These are phyloP conservation scores for Aythya baeri DNA, from an alignment of 2,113 vertebrate genomes.

Conservation along the genomic window DNA sequence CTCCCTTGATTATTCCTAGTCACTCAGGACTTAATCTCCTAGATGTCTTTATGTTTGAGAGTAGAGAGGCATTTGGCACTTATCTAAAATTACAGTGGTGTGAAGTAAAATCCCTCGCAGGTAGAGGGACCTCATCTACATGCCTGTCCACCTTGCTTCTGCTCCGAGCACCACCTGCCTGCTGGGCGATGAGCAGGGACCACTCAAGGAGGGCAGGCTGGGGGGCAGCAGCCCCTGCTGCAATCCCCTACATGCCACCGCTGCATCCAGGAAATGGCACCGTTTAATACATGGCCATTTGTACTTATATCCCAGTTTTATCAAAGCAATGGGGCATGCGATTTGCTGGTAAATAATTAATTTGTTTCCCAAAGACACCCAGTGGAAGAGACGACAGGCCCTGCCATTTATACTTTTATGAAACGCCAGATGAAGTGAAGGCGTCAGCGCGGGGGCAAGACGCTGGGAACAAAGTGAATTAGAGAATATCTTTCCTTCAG, in stretches of 20 bases:
- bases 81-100: slow-evolving; percentile 74
- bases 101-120: slow-evolving; percentile 58
- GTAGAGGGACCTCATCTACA: slow-evolving; percentile 56
- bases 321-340: slow-evolving; percentile 38
- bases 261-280: neutral
- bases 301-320: slow-evolving; percentile 63
- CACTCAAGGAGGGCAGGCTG: rapidly evolving
- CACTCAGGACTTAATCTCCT: slow-evolving; percentile 55
- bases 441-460: slow-evolving; percentile 24
- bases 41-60: slow-evolving; percentile 34
- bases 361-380: slow-evolving; percentile 37
- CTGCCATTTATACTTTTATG: slow-evolving; percentile 49
- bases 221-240: neutral
- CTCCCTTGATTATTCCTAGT: slow-evolving; percentile 50
- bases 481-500: slow-evolving; percentile 89
- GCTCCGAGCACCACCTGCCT: neutral
- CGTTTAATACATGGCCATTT: slow-evolving; percentile 39
- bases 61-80: slow-evolving; percentile 52
- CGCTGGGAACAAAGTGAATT: slow-evolving; percentile 77
- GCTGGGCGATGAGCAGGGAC: neutral
- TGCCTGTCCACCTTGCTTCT: neutral
- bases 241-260: neutral
- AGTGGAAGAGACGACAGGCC: slow-evolving; percentile 25
- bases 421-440: slow-evolving; percentile 62
- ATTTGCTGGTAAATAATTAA: slow-evolving; percentile 55